A percentile compares a stretch with the other conserved stretches of the same genome.
These are phyloP conservation scores for Actinernus sp. DNA, from an alignment of 92 coral and sea anemone genomes.

Conservation along the genomic window DNA sequence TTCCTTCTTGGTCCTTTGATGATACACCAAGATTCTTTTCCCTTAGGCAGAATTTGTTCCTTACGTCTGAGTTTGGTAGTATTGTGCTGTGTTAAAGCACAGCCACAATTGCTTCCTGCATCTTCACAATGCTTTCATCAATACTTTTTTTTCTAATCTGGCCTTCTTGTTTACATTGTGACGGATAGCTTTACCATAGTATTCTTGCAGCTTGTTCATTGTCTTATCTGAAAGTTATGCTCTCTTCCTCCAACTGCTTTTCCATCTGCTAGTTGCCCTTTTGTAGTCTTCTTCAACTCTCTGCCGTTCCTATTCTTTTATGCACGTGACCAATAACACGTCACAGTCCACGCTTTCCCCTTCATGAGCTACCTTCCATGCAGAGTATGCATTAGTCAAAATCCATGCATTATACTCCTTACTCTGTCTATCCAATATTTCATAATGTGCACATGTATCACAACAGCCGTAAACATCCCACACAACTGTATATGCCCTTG, in stretches of 20 bases:
- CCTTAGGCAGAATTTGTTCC: not conserved
- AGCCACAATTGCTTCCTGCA: slow-evolving; percentile 6
- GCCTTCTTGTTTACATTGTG: slow-evolving; percentile 3
- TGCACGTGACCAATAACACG: too few relatives aligned
- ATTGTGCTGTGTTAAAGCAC: not conserved
- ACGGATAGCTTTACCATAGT: slow-evolving; percentile 36
- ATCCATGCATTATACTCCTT: slow-evolving; percentile 38
- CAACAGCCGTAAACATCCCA: slow-evolving; percentile 43
- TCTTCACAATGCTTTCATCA: not conserved
- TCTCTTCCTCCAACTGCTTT: slow-evolving; percentile 21
- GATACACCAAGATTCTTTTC: slow-evolving; percentile 31
- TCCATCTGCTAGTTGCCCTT: slow-evolving; percentile 36
- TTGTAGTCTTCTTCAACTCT: slow-evolving; percentile 26
- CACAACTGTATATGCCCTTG: slow-evolving; percentile 40
- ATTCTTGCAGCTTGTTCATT: slow-evolving; percentile 13
- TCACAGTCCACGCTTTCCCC: slow-evolving; percentile 31
- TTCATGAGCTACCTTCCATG: slow-evolving; percentile 24
- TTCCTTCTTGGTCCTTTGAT: slow-evolving; percentile 3
- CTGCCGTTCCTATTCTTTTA: too few relatives aligned
- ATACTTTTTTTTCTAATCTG: not conserved
- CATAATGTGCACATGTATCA: slow-evolving; percentile 7
- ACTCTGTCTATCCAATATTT: slow-evolving; percentile 21
- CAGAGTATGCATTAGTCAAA: slow-evolving; percentile 9
- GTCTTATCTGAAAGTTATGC: slow-evolving; percentile 7
- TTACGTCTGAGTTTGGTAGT: not conserved